Percentiles rank a stretch among this genome's conserved stretches.
Conservation (phyloP, 2,888 invertebrate genomes). For the Dendrolimus pini region DNA sequence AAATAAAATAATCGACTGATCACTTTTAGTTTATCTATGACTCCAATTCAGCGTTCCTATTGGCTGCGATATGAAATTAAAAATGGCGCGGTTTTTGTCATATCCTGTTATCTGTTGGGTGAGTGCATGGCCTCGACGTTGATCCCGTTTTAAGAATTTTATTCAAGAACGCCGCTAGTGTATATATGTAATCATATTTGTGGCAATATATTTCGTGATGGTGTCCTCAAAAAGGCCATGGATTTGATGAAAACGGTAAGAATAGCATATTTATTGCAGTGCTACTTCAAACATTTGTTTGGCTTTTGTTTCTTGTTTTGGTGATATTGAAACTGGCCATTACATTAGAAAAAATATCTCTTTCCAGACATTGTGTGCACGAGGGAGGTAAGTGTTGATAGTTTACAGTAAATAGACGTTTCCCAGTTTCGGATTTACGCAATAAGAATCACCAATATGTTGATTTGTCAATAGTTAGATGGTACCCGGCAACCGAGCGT, state of each 20-base stretch:
- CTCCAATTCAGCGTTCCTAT: slow-evolving; percentile 28
- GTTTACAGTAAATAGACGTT: slow-evolving; percentile 52
- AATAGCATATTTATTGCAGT: slow-evolving; percentile 37
- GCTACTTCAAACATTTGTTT: slow-evolving; percentile 60
- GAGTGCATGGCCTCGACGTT: slow-evolving; percentile 69
- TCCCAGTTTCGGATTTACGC: slow-evolving; percentile 53
- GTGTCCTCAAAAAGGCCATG: slow-evolving; percentile 76
- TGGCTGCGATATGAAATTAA: slow-evolving; percentile 40
- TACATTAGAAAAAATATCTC: slow-evolving; percentile 77
- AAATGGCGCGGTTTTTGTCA: slow-evolving; percentile 71
- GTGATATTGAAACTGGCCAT: slow-evolving; percentile 76
- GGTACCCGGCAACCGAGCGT: slow-evolving; percentile 74
- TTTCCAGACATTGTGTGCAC: slow-evolving; percentile 75
- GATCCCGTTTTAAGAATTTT: slow-evolving; percentile 60
- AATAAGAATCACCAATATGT: slow-evolving; percentile 48
- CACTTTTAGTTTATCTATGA: slow-evolving; percentile 21
- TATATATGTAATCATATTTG: slow-evolving; percentile 50
- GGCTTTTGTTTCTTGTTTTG: slow-evolving; percentile 78
- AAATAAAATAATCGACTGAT: slow-evolving; percentile 13
- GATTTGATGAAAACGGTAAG: slow-evolving; percentile 79
- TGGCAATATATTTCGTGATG: slow-evolving; percentile 69
- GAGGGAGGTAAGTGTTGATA: slow-evolving; percentile 72
- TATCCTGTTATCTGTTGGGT: slow-evolving; percentile 65
- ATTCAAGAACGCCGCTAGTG: slow-evolving; percentile 48
- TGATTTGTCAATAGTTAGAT: slow-evolving; percentile 71